These are phyloP conservation scores for Sebastes iracundus DNA, from an alignment of 2,797 vertebrate species.

Conservation along the genomic window DNA sequence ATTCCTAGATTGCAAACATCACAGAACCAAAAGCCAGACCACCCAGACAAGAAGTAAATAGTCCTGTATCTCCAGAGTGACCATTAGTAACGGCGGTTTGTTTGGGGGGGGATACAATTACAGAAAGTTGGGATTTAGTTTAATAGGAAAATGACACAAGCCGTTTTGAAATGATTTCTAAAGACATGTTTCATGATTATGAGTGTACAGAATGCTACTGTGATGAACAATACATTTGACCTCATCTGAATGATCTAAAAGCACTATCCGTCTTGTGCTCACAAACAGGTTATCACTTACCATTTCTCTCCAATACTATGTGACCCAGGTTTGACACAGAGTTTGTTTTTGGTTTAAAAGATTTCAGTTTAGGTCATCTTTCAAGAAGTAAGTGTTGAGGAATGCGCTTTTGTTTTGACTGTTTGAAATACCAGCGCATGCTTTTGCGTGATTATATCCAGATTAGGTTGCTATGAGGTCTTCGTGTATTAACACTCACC, in stretches of 20 bases:
- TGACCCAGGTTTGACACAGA: conserved; percentile 39
- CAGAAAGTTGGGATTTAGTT: neutral
- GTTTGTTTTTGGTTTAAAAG: conserved; percentile 40
- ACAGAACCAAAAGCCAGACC: neutral
- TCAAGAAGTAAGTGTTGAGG: conserved; percentile 64
- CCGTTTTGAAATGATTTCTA: neutral
- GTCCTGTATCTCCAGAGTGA: neutral
- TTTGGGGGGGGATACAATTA: neutral
- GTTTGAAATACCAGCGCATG: conserved; percentile 36
- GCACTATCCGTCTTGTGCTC: neutral
- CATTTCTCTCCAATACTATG: neutral
- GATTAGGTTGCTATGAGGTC: conserved; percentile 39
- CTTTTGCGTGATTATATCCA: conserved; percentile 51
- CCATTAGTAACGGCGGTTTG: neutral
- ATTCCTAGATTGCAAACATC: conserved; percentile 1
- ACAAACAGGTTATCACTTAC: neutral
- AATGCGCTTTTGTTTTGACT: conserved; percentile 62
- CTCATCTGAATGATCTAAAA: neutral
- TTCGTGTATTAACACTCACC: conserved; percentile 22
- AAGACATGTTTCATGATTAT: neutral
- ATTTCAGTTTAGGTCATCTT: conserved; percentile 61
- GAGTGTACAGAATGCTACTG: neutral
- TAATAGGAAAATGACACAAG: neutral
- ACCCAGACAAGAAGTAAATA: conserved; percentile 4
- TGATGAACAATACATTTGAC: neutral